phyloP scores from a whole-genome alignment of 1,140 invertebrate genomes.

The Brevipalpus yothersi region DNA sequence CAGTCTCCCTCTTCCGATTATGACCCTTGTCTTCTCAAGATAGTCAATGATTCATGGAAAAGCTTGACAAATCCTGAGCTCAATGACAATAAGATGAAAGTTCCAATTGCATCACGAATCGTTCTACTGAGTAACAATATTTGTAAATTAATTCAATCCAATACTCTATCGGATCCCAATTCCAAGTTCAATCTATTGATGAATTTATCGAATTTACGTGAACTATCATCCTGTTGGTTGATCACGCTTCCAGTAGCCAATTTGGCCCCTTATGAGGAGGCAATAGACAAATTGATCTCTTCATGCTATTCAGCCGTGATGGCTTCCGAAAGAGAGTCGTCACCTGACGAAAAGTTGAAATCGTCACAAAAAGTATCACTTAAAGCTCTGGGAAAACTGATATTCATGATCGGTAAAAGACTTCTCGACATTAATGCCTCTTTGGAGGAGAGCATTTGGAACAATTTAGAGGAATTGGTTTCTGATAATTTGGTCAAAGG shows the following conservation, averaged over 20 bases:
- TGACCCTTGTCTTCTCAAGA: not conserved
- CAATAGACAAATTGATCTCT: not conserved
- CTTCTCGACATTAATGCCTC: not conserved
- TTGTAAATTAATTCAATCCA: not conserved
- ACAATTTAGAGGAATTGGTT: not conserved
- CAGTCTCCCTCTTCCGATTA: not conserved
- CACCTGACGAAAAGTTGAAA: not conserved
- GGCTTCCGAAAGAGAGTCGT: no score
- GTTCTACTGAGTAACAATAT: not conserved
- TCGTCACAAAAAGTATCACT: not conserved
- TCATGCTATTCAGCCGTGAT: not conserved
- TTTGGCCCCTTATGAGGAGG: not conserved
- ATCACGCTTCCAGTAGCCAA: not conserved
- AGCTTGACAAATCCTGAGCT: not conserved
- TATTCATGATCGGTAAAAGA: not conserved
- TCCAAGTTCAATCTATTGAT: not conserved
- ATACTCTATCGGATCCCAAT: not conserved
- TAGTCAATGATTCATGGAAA: not conserved
- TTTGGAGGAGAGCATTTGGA: not conserved
- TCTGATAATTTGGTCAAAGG: not conserved
- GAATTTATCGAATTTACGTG: not conserved
- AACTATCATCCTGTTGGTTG: not conserved
- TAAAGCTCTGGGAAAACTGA: not conserved
- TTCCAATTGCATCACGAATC: not conserved
- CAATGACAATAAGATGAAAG: not conserved